These are phyloP conservation scores for Brachionus angularis DNA, from an alignment of 1,140 invertebrate species.

Conservation along the genomic window DNA sequence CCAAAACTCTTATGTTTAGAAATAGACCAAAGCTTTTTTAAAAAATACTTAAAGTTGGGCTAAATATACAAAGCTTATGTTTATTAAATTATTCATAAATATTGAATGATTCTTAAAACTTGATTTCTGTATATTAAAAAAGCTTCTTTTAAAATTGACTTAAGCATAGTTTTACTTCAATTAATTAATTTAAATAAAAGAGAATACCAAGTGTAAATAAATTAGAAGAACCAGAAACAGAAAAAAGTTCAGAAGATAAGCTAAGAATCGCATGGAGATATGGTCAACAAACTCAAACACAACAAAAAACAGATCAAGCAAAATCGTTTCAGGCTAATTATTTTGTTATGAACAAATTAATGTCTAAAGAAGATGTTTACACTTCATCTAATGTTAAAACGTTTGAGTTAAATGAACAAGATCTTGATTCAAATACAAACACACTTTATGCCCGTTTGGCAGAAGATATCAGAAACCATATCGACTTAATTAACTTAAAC, in stretches of 20 bases:
- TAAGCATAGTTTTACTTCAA: background rate
- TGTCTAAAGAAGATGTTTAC: background rate
- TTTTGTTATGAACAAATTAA: slow-evolving; percentile 37
- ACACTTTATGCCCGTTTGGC: slow-evolving; percentile 1
- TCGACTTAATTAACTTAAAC: slow-evolving; percentile 31
- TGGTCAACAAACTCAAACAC: slow-evolving; percentile 14
- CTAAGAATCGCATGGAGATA: slow-evolving; percentile 37
- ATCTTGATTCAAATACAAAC: background rate
- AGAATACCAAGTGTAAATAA: slow-evolving; percentile 19
- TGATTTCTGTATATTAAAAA: no score
- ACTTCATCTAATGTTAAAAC: slow-evolving; percentile 1
- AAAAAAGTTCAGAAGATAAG: slow-evolving; percentile 1
- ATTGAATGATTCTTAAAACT: no score
- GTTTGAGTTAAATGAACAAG: background rate
- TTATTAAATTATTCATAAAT: no score
- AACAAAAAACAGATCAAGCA: slow-evolving; percentile 5
- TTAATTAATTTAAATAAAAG: background rate
- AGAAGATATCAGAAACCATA: slow-evolving; percentile 1
- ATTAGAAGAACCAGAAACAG: slow-evolving; percentile 13
- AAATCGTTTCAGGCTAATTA: slow-evolving; percentile 37
- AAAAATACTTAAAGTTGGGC: no score
- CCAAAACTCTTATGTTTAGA: no score
- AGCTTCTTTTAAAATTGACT: no score
- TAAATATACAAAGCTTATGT: no score
- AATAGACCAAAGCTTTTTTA: no score